Evolutionary conservation across 2,797 vertebrate genomes (phyloP).

Genomic region (Alectoris magna): DNA sequence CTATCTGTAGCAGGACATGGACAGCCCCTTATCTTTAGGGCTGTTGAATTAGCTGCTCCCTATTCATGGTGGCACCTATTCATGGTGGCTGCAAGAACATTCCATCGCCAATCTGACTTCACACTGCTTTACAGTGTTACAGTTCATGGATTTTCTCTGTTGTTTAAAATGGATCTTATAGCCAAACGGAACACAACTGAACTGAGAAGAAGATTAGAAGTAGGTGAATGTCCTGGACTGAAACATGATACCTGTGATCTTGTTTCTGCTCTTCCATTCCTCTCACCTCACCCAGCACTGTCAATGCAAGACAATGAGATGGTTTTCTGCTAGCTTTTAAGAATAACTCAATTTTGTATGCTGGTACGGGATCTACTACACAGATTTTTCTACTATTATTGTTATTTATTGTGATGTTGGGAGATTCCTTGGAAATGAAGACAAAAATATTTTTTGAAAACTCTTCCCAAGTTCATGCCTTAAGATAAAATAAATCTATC

Average conservation of each 20-base stretch:
- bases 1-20: neutral
- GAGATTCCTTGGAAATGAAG: neutral
- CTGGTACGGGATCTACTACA: neutral
- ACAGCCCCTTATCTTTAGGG: neutral
- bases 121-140: neutral
- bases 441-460: neutral
- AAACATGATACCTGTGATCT: neutral
- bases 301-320: neutral
- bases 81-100: neutral
- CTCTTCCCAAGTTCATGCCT: neutral
- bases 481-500: neutral
- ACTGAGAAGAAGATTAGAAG: neutral
- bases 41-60: neutral
- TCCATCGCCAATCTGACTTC: neutral
- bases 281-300: neutral
- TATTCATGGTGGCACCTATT: neutral
- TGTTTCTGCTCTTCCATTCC: neutral
- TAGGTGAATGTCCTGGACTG: neutral
- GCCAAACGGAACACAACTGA: neutral
- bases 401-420: neutral
- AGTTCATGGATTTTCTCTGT: neutral
- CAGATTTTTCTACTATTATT: neutral
- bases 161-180: neutral
- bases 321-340: neutral
- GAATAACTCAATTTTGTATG: neutral